Conservation (phyloP, 92 coral and sea anemone genomes). For the Porites rus region DNA sequence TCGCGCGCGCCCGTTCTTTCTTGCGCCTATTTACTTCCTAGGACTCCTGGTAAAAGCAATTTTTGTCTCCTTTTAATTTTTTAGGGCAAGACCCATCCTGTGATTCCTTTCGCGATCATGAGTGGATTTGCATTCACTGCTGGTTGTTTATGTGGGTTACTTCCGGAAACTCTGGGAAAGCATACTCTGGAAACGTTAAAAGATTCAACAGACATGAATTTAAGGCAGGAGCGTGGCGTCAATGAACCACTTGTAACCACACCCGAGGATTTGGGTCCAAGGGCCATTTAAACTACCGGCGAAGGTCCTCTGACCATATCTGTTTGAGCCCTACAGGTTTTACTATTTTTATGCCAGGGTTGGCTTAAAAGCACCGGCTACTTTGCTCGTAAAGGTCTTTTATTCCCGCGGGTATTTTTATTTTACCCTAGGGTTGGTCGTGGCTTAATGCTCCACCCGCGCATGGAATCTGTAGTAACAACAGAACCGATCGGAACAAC, state of each 20-base stretch:
- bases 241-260: background rate
- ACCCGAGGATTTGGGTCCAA: no score
- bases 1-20: no score
- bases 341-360: no score
- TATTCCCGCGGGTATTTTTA: background rate
- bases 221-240: background rate
- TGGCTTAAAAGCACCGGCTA: no score
- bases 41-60: no score
- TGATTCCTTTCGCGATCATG: slow-evolving; percentile 81
- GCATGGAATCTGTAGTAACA: background rate
- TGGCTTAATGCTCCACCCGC: no score
- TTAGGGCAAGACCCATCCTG: slow-evolving; percentile 72
- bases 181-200: slow-evolving; percentile 76
- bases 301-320: slow-evolving; percentile 3
- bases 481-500: no score
- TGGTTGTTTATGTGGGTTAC: slow-evolving; percentile 64
- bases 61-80: background rate
- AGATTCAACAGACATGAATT: slow-evolving; percentile 36
- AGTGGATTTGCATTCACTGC: slow-evolving; percentile 69
- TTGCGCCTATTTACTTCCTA: no score
- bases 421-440: background rate
- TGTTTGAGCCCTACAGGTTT: background rate
- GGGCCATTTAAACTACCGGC: no score
- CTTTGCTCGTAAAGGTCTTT: no score
- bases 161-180: slow-evolving; percentile 86